Base-by-base conservation (phyloP, 2,888 invertebrate species). In the Phlogophora meticulosa region DNA sequence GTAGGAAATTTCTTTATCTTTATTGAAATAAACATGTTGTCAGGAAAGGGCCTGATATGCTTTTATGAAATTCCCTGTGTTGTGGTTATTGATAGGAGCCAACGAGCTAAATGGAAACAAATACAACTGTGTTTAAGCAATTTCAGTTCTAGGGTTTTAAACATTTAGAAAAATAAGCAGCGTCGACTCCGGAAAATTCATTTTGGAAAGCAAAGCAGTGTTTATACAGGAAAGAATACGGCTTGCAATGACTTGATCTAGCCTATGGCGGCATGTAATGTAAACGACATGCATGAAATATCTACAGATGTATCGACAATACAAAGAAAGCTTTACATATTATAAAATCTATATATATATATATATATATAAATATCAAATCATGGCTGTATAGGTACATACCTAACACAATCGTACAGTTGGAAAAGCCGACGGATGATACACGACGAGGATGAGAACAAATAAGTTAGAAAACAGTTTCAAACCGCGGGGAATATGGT, bases 1-100 rank as follows among this genome's bases (percentile, higher is more conserved):
- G 78, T 72, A 56, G 73, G 76, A 81, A 78, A 84, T 81, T 80
- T 78, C 81, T 87, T 84, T 86, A 87, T 89, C 84, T 86, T 83
- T 83, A 84, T 85, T 84, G 79, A 78, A 87, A 85, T 84, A 69
- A 81, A 81, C 76, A 83, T 81, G 79, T 75, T 78, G 75, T 66
- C 65, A 80, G 72, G 67, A 82, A 85, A 81, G 74, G 74, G 69
- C 77, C 52, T 65, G 73, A 76, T 72, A 73, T 32, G 66, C 60
- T 58, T 73, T 71, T 72, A 74, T 74, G 38, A 71, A 69, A 71
- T 51, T 52, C 67, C 57, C 34, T 56, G 56, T 67, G 51, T 64
- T 74, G 66, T 67, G 76, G 48, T 77, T 65, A 65, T 61, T 67
- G 43, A 71, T 75, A 64, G 46, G 34, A 67, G 49, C 49, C 28